Evolutionary conservation across 1,140 invertebrate species (phyloP), one percentile per base, ranked within the genome.

Genomic region (Drosophila tristis): DNA sequence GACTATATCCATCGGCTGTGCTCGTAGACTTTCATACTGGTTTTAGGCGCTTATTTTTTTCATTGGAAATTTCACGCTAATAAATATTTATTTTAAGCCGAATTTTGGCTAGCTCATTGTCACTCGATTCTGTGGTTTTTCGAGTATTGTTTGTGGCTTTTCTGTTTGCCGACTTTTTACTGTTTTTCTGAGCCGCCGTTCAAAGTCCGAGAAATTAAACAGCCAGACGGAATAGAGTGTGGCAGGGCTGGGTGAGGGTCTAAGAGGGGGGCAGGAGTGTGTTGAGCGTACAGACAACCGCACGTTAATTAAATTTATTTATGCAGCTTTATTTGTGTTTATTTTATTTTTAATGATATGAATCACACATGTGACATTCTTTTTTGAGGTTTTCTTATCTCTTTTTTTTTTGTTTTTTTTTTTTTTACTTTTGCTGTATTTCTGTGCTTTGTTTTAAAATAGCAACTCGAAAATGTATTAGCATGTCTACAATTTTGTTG

Each of bases 291-390:
- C 43, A 29, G 47, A 48, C 71, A 58, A 80, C 74, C 78, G 74
- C 84, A 82, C 78, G 82, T 87, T 87, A 86, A 86, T 86, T 86
- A 87, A 86, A 80, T 86, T 86, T 82, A 87, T 86, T 87, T 86
- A 86, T 86, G 78, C 81, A 78, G 65, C 74, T 86, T 78, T 64
- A 57, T 80, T 75, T 67, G 73, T 65, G 47, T 70, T 54, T 81
- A 74, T 71, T 86, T 82, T 62, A 61, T 74, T 81, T 81, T 70
- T 86, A 86, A 86, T 87, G 58, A 86, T 68, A 86, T 87, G 82
- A 86, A 76, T 86, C 82, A 86, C 82, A 86, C 82, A 87, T 82
- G 82, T 78, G 82, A 81, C 82, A 87, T 78, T 86, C 78, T 78
- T 70, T 68, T 78, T 72, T 66, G 63, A 73, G 35, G 35, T 39